Conservation (phyloP, 2,797 vertebrate species). For the Clarias pachynema region DNA sequence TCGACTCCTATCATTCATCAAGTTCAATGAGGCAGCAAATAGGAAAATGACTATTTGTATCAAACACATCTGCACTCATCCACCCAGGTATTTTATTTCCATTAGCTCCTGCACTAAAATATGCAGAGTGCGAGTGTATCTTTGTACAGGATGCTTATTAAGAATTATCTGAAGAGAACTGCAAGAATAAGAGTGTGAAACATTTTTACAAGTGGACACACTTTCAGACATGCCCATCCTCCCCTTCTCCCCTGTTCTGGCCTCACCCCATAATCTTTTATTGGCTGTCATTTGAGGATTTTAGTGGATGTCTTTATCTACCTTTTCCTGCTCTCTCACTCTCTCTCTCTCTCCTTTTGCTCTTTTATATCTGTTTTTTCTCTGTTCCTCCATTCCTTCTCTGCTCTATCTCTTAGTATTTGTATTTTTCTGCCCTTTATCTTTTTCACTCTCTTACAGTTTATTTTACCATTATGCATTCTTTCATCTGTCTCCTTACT, state of each 20-base stretch:
- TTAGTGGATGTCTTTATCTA: slow-evolving; percentile 76
- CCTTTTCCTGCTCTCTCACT: slow-evolving; percentile 17
- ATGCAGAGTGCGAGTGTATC: slow-evolving; percentile 85
- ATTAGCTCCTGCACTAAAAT: slow-evolving; percentile 99
- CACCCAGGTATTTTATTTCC: slow-evolving; percentile 99
- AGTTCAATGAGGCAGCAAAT: slow-evolving; percentile 99
- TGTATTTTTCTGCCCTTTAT: slow-evolving; percentile 53
- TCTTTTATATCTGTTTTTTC: not conserved
- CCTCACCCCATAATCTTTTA: slow-evolving; percentile 66
- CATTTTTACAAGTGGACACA: slow-evolving; percentile 69
- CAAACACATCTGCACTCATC: slow-evolving; percentile 99
- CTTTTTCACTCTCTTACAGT: slow-evolving; percentile 64
- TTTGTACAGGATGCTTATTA: slow-evolving; percentile 83
- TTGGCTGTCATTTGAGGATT: slow-evolving; percentile 67
- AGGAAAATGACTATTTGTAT: slow-evolving; percentile 99
- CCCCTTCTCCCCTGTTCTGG: slow-evolving; percentile 52
- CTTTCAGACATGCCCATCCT: slow-evolving; percentile 51
- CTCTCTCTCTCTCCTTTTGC: not conserved
- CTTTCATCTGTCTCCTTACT: slow-evolving; percentile 67
- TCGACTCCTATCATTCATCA: slow-evolving; percentile 99
- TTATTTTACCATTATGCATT: slow-evolving; percentile 61
- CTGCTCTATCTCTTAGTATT: not conserved
- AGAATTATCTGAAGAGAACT: slow-evolving; percentile 80
- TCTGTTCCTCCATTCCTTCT: not conserved
- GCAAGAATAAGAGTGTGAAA: slow-evolving; percentile 57